Evolutionary conservation across 2,888 invertebrate genomes (phyloP), one percentile per base, ranked within the genome.

Genomic region (Mythimna lalbum): DNA sequence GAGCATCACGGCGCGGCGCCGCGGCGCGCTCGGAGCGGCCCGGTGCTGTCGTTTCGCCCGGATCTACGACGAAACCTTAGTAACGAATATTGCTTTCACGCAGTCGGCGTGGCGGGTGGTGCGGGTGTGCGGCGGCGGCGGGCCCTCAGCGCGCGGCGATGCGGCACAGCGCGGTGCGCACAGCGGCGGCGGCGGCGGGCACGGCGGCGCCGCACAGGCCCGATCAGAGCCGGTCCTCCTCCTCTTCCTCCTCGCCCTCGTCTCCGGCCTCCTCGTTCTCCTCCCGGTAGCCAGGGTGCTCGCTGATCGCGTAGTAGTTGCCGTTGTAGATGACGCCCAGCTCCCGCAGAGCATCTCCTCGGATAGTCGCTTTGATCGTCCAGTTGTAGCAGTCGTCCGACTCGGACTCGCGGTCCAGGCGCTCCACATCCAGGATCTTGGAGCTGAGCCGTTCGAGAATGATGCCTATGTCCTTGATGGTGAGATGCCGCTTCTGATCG

Each of bases 281-380:
- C 93, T 98, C 98, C 95, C 98, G 98, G 96, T 99, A 99, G 73
- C 98, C 98, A 71, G 99, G 99, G 94, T 99, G 99, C 94, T 99
- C 99, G 90, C 98, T 98, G 93, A 99, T 98, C 86, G 98, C 98
- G 96, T 99, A 99, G 95, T 98, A 99, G 96, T 98, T 99, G 80
- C 98, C 98, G 95, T 99, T 98, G 96, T 99, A 99, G 91, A 99
- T 98, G 86, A 99, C 98, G 80, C 99, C 99, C 80, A 99, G 96
- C 94, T 99, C 99, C 72, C 98, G 97, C 88, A 99, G 96, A 87
- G 98, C 98, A 94, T 99, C 98, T 65, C 99, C 99, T 78, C 98
- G 97, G 91, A 99, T 99, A 87, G 98, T 98, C 88, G 99, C 99
- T 95, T 98, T 99, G 96, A 99, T 99, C 94, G 99, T 99, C 99